Evolutionary conservation across 2,888 invertebrate genomes (phyloP).

Genomic region (Macrophya alboannulata): DNA sequence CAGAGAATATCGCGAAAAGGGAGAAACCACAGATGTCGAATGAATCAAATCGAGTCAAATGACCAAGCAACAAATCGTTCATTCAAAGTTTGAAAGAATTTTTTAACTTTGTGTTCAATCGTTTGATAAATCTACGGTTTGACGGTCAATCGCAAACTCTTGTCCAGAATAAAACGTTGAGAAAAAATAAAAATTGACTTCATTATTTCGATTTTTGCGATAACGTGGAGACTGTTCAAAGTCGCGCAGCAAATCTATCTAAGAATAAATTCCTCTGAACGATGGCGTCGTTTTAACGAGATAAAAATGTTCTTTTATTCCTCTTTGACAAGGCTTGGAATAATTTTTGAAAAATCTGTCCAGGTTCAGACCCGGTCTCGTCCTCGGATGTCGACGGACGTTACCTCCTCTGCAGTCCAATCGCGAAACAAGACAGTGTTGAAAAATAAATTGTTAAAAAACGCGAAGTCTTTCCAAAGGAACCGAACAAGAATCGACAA

Average conservation of each 20-base stretch:
- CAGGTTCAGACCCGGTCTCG: constrained; percentile 75
- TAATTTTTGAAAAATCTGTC: neutral
- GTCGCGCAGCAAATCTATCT: neutral
- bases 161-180: neutral
- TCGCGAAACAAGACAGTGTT: constrained; percentile 74
- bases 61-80: neutral
- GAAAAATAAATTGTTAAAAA: constrained; percentile 76
- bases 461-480: constrained; percentile 76
- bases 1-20: neutral
- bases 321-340: neutral
- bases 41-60: neutral
- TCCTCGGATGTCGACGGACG: constrained; percentile 69
- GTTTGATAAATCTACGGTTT: neutral
- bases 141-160: neutral
- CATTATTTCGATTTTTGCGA: neutral
- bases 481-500: constrained; percentile 74
- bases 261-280: constrained; percentile 5
- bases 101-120: neutral
- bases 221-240: neutral
- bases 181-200: neutral
- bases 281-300: neutral
- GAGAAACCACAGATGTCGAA: neutral
- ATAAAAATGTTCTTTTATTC: neutral
- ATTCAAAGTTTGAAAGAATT: neutral
- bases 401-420: constrained; percentile 67